Conservation (phyloP, 2,888 invertebrate genomes). For the Chouioia cunea region DNA sequence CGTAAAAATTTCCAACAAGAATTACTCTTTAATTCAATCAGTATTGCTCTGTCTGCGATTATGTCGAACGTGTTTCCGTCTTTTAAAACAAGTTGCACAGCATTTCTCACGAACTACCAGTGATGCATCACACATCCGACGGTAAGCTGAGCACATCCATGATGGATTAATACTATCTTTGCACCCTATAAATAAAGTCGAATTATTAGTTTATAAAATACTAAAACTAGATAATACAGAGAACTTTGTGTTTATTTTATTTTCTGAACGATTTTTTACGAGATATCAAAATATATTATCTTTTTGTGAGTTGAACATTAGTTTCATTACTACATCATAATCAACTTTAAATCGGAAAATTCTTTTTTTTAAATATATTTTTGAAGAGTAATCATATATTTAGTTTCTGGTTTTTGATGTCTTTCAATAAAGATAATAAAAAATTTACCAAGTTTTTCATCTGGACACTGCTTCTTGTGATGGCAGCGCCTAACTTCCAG, state of each 20-base stretch:
- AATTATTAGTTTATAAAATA: too few relatives aligned
- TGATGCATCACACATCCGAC: constrained; percentile 60
- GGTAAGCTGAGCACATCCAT: constrained; percentile 59
- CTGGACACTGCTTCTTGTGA: constrained; percentile 58
- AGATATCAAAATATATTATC: too few relatives aligned
- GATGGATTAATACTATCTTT: constrained; percentile 58
- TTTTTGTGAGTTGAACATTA: too few relatives aligned
- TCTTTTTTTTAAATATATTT: too few relatives aligned
- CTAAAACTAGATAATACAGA: too few relatives aligned
- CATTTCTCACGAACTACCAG: constrained; percentile 60
- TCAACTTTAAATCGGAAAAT: too few relatives aligned
- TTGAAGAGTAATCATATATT: too few relatives aligned
- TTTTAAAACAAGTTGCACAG: constrained; percentile 61
- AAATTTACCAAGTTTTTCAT: constrained; percentile 59
- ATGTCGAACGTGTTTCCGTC: constrained; percentile 56
- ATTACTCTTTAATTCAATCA: constrained; percentile 26
- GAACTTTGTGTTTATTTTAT: too few relatives aligned
- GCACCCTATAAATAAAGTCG: constrained; percentile 54
- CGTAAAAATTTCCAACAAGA: not conserved
- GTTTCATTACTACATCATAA: too few relatives aligned
- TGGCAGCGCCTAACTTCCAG: constrained; percentile 60
- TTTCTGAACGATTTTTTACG: too few relatives aligned
- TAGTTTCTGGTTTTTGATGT: constrained; percentile 12
- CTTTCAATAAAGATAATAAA: not conserved
- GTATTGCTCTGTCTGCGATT: constrained; percentile 50